Percentiles rank a stretch among this genome's conserved stretches.
Conservation (phyloP, 37 sponge, comb jelly and placozoan genomes). For the Spongilla lacustris region DNA sequence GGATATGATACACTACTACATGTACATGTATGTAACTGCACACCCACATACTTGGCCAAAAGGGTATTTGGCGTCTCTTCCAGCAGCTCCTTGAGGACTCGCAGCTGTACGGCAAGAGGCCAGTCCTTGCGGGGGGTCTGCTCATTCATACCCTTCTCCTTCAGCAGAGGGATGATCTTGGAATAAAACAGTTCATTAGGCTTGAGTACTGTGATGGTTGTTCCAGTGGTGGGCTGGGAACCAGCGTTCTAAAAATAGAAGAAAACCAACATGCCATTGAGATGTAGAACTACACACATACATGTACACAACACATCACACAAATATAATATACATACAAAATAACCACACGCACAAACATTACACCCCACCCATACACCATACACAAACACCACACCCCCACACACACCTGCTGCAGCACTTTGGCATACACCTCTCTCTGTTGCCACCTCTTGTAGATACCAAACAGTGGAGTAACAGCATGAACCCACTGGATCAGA, state of each 20-base stretch:
- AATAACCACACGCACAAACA: background rate
- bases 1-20: too few species aligned
- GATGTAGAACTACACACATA: background rate
- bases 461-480: constrained; percentile 93
- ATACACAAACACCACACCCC: background rate
- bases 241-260: constrained; percentile 22
- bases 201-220: constrained; percentile 68
- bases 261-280: background rate
- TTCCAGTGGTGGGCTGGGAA: constrained; percentile 54
- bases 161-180: constrained; percentile 89
- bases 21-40: too few species aligned
- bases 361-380: background rate
- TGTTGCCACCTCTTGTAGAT: constrained; percentile 99
- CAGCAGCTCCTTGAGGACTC: constrained; percentile 89
- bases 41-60: constrained; percentile 70
- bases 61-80: constrained; percentile 89
- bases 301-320: background rate
- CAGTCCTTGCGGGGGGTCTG: constrained; percentile 89
- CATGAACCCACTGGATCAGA: constrained; percentile 97
- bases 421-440: constrained; percentile 85
- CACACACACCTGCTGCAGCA: constrained; percentile 64
- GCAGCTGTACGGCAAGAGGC: constrained; percentile 81
- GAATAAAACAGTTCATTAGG: constrained; percentile 93
- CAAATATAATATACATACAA: constrained; percentile 13
- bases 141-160: constrained; percentile 78